Percentiles rank a stretch among this genome's conserved stretches.
These are phyloP conservation scores for Esox niger DNA, from an alignment of 2,113 vertebrate genomes.

Conservation along the genomic window DNA sequence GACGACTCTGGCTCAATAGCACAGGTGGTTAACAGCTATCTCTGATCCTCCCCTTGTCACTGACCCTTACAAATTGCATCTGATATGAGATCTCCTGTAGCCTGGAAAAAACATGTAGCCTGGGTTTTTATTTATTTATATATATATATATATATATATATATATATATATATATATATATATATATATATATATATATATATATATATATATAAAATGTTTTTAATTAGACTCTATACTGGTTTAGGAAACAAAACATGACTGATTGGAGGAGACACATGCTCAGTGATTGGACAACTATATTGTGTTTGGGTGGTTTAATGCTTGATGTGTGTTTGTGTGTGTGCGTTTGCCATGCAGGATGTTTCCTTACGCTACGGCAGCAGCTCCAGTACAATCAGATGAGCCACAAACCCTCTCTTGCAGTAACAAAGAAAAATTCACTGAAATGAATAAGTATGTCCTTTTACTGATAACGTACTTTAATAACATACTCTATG, in stretches of 20 bases:
- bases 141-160: background rate
- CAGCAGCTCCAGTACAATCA: slow-evolving; percentile 6
- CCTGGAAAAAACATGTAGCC: background rate
- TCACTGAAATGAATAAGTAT: no score
- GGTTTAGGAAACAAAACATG: background rate
- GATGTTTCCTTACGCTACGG: slow-evolving; percentile 22
- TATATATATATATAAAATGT: background rate
- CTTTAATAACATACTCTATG: no score
- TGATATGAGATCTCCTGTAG: background rate
- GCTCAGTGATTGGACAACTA: background rate
- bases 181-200: background rate
- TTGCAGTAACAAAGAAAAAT: no score
- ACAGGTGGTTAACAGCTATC: slow-evolving; percentile 29
- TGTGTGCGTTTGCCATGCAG: slow-evolving; percentile 23
- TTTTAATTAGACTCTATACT: background rate
- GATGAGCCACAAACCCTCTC: no score
- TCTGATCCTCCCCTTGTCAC: slow-evolving; percentile 15
- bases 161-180: background rate
- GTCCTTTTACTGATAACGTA: no score
- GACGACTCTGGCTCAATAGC: slow-evolving; percentile 20
- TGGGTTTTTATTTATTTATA: background rate
- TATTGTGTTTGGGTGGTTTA: slow-evolving; percentile 28
- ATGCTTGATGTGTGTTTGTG: no score
- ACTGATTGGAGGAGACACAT: slow-evolving; percentile 14
- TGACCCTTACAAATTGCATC: slow-evolving; percentile 3